These are phyloP conservation scores for Myzus persicae DNA, from an alignment of 1,140 invertebrate species.

Conservation along the genomic window DNA sequence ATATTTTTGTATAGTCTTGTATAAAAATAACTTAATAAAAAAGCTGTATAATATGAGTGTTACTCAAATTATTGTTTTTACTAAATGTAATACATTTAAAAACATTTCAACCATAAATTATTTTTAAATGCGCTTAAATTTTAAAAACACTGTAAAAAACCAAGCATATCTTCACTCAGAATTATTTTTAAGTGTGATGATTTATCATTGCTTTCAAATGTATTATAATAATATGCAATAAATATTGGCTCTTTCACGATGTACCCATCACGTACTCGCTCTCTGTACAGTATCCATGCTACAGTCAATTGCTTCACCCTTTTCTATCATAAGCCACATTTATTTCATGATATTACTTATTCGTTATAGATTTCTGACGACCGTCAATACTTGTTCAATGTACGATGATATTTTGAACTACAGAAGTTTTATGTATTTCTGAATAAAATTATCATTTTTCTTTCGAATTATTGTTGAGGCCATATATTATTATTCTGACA, in stretches of 20 bases:
- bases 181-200: background rate
- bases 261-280: background rate
- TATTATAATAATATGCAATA: background rate
- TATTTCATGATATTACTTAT: background rate
- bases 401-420: background rate
- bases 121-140: background rate
- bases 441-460: background rate
- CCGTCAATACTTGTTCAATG: background rate
- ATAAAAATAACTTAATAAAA: too few relatives aligned
- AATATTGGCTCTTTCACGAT: background rate
- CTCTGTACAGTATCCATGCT: background rate
- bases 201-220: background rate
- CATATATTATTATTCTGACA: background rate
- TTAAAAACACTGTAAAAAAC: background rate
- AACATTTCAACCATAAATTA: background rate
- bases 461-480: background rate
- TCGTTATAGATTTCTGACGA: background rate
- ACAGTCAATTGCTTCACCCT: background rate
- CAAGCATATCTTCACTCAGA: background rate
- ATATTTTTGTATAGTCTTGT: too few relatives aligned
- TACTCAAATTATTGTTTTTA: background rate
- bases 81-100: background rate
- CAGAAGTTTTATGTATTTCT: background rate
- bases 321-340: background rate
- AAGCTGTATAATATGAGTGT: background rate